Evolutionary conservation across 1,140 invertebrate genomes (phyloP).

Genomic region (Galleria mellonella): DNA sequence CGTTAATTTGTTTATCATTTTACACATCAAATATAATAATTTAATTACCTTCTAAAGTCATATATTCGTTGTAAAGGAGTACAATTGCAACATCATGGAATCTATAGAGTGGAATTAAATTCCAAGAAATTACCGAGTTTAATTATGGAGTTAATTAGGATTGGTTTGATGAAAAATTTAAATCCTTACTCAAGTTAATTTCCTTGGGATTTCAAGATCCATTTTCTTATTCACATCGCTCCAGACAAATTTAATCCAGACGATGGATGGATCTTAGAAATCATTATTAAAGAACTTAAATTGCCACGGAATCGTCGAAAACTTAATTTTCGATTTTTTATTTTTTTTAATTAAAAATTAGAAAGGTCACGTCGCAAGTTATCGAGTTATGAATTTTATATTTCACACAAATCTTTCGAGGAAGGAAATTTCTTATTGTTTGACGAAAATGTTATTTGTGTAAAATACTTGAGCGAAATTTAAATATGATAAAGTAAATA

Average conservation of each 20-base stretch:
- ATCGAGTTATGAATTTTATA: too few species aligned
- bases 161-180: conserved; percentile 63
- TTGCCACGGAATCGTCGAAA: not conserved
- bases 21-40: too few species aligned
- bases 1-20: too few species aligned
- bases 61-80: too few species aligned
- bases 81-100: not conserved
- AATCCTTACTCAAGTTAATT: conserved; percentile 58
- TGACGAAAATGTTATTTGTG: too few species aligned
- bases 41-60: too few species aligned
- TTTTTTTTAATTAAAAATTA: not conserved
- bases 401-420: too few species aligned
- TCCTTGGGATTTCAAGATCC: conserved; percentile 37
- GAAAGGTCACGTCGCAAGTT: too few species aligned
- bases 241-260: conserved; percentile 37
- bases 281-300: conserved; percentile 9
- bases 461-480: too few species aligned
- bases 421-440: too few species aligned
- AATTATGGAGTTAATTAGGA: conserved; percentile 61
- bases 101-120: conserved; percentile 31
- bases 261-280: conserved; percentile 19
- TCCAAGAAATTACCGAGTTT: conserved; percentile 40
- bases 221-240: conserved; percentile 42
- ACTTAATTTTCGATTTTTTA: conserved; percentile 1
- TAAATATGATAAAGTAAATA: too few species aligned